phyloP scores from a whole-genome alignment of 2,797 vertebrate genomes.

The Xerus rutilus region DNA sequence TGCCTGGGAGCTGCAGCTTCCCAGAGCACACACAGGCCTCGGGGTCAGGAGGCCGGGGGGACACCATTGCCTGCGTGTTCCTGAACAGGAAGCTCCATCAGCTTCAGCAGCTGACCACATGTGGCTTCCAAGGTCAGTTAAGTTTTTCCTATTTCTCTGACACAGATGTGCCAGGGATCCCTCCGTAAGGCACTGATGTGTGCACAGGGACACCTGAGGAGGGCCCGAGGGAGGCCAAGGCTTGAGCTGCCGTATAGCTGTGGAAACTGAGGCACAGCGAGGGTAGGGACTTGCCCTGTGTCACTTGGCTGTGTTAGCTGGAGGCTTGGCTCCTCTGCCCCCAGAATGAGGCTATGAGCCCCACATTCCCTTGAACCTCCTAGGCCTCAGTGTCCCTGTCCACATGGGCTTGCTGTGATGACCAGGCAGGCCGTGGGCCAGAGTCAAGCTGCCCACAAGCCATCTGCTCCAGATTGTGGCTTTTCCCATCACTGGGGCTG shows the following conservation, averaged over 20 bases:
- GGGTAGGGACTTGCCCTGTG: not conserved
- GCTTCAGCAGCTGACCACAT: accelerated
- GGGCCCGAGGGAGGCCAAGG: no score
- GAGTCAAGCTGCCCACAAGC: not conserved
- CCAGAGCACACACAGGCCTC: not conserved
- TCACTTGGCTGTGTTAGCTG: not conserved
- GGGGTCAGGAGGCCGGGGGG: not conserved
- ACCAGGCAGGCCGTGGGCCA: accelerated
- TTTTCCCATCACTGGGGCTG: no score
- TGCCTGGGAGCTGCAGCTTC: not conserved
- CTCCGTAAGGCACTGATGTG: accelerated
- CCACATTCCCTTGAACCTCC: not conserved
- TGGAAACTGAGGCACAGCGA: not conserved
- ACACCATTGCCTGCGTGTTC: not conserved
- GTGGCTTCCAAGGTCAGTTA: not conserved
- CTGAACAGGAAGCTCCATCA: not conserved
- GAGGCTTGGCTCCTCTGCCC: not conserved
- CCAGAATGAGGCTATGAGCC: no score
- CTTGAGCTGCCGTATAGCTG: not conserved
- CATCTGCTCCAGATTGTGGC: not conserved
- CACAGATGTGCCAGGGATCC: no score
- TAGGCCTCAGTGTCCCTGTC: not conserved
- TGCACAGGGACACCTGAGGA: accelerated
- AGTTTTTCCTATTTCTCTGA: not conserved
- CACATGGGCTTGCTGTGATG: accelerated